Conservation (phyloP, 2,888 invertebrate genomes). For the Chymomyza fuscimana region DNA sequence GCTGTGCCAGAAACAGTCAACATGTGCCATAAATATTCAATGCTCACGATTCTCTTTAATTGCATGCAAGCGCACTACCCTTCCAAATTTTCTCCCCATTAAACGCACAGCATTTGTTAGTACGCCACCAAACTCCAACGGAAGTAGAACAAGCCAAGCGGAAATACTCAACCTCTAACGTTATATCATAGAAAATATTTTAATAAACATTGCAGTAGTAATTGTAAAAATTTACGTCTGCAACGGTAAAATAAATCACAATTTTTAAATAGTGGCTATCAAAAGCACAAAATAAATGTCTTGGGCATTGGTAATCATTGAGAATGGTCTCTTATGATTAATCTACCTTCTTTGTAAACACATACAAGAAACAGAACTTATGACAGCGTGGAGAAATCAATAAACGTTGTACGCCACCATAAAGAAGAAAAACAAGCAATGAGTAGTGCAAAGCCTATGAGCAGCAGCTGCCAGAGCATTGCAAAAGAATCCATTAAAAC, state of each 20-base stretch:
- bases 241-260: not conserved
- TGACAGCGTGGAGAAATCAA: slow-evolving; percentile 68
- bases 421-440: slow-evolving; percentile 32
- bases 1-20: slow-evolving; percentile 57
- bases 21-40: slow-evolving; percentile 72
- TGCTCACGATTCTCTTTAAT: slow-evolving; percentile 42
- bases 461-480: slow-evolving; percentile 77
- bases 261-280: not conserved
- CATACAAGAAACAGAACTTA: slow-evolving; percentile 4
- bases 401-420: slow-evolving; percentile 29
- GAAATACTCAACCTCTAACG: slow-evolving; percentile 57
- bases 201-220: not conserved
- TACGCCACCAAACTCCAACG: slow-evolving; percentile 64
- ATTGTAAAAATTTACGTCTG: not conserved
- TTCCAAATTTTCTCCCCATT: slow-evolving; percentile 16
- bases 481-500: slow-evolving; percentile 62
- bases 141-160: slow-evolving; percentile 71
- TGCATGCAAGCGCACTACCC: slow-evolving; percentile 36
- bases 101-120: slow-evolving; percentile 40
- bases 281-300: not conserved
- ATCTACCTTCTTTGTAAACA: not conserved
- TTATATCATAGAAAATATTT: slow-evolving; percentile 1
- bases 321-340: not conserved
- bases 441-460: slow-evolving; percentile 67
- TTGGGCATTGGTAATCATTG: not conserved